A percentile compares a stretch with the other conserved stretches of the same genome.
Evolutionary conservation across 2,797 vertebrate genomes (phyloP).

Genomic region (Brachymystax lenok): DNA sequence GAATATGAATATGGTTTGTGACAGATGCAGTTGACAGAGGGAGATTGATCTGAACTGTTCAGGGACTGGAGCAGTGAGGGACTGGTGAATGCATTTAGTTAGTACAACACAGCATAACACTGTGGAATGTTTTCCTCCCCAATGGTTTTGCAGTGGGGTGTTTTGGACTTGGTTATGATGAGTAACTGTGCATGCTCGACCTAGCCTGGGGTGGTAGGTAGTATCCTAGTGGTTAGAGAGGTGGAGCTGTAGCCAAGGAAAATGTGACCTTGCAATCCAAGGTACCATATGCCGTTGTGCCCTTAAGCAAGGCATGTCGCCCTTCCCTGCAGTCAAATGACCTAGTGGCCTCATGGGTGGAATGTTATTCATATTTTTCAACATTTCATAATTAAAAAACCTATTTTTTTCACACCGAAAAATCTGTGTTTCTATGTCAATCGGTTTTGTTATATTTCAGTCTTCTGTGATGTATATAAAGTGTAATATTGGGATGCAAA

Average conservation of each 20-base stretch:
- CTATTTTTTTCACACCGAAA: no score
- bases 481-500: no score
- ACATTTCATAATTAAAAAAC: no score
- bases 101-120: not conserved
- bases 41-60: not conserved
- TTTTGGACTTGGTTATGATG: not conserved
- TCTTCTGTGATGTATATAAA: no score
- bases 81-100: not conserved
- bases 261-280: not conserved
- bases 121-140: not conserved
- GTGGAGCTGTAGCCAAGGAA: no score
- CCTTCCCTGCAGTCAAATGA: no score
- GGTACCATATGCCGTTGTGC: not conserved
- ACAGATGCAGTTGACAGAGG: constrained; percentile 3
- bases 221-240: no score
- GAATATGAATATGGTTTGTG: not conserved
- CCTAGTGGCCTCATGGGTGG: no score
- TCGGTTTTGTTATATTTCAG: no score
- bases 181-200: not conserved
- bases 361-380: no score
- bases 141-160: not conserved
- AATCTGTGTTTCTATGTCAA: no score
- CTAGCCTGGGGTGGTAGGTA: no score
- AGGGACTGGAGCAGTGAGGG: not conserved
- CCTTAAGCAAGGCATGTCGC: not conserved